A percentile compares a stretch with the other conserved stretches of the same genome.
These are phyloP conservation scores for Sigmodon hispidus DNA, from an alignment of 2,113 vertebrate genomes.

Conservation along the genomic window DNA sequence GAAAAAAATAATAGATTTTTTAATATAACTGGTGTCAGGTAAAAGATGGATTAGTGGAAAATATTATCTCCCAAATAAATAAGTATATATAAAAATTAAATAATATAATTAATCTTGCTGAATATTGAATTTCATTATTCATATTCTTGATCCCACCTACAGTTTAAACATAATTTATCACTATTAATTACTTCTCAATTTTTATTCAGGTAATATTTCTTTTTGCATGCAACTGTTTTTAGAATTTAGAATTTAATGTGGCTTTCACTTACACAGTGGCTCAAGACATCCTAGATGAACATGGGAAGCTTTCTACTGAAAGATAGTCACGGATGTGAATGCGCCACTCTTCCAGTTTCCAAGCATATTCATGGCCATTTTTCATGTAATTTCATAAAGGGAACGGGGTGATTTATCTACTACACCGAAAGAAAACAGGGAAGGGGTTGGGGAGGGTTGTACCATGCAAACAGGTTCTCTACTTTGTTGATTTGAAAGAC, in stretches of 20 bases:
- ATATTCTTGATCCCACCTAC: background rate
- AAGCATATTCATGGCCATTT: background rate
- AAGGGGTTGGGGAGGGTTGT: background rate
- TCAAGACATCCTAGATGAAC: background rate
- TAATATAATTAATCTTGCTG: background rate
- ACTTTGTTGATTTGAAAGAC: background rate
- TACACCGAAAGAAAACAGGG: background rate
- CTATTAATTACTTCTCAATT: background rate
- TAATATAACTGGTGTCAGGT: background rate
- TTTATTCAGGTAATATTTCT: background rate
- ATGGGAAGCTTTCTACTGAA: background rate
- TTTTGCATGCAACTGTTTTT: background rate
- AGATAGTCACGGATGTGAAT: background rate
- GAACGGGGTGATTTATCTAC: background rate
- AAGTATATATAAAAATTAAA: background rate
- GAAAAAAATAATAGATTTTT: conserved; percentile 26
- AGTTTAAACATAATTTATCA: background rate
- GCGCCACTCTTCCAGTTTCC: background rate
- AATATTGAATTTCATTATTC: background rate
- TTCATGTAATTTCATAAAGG: background rate
- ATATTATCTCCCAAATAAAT: background rate
- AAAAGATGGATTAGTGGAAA: background rate
- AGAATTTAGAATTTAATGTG: background rate
- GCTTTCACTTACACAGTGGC: background rate
- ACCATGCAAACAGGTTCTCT: background rate